phyloP scores from a whole-genome alignment of 1,140 invertebrate species.

The Adoxophyes honmai region DNA sequence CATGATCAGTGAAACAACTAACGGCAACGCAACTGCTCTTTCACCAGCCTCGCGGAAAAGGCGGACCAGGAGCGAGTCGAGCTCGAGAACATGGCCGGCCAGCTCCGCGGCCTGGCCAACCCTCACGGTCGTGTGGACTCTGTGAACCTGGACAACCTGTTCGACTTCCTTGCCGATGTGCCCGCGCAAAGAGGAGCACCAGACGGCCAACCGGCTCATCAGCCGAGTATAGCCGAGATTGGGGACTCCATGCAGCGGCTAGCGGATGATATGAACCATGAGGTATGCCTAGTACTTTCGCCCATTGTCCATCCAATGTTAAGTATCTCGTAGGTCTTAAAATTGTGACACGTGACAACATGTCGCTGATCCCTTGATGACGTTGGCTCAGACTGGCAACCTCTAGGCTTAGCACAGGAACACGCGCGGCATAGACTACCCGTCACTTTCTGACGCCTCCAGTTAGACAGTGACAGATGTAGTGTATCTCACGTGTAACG shows the following conservation, averaged over 20 bases:
- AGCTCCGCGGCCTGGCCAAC: constrained; percentile 50
- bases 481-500: too few relatives aligned
- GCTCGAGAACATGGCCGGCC: constrained; percentile 63
- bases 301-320: too few relatives aligned
- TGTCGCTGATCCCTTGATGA: too few relatives aligned
- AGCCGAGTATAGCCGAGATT: constrained; percentile 90
- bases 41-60: constrained; percentile 56
- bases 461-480: too few relatives aligned
- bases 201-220: constrained; percentile 77
- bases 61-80: constrained; percentile 59
- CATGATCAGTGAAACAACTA: too few relatives aligned
- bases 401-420: too few relatives aligned
- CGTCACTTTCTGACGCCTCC: too few relatives aligned
- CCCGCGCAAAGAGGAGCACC: constrained; percentile 78
- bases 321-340: too few relatives aligned
- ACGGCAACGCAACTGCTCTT: background rate
- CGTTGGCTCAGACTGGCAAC: too few relatives aligned
- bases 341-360: too few relatives aligned
- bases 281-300: constrained; percentile 63
- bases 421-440: too few relatives aligned
- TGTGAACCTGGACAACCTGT: constrained; percentile 94
- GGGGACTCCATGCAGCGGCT: constrained; percentile 90
- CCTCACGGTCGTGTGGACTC: constrained; percentile 77
- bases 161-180: constrained; percentile 93
- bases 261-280: constrained; percentile 87